Conservation (phyloP, 2,888 invertebrate species). For the Lingula anatina region DNA sequence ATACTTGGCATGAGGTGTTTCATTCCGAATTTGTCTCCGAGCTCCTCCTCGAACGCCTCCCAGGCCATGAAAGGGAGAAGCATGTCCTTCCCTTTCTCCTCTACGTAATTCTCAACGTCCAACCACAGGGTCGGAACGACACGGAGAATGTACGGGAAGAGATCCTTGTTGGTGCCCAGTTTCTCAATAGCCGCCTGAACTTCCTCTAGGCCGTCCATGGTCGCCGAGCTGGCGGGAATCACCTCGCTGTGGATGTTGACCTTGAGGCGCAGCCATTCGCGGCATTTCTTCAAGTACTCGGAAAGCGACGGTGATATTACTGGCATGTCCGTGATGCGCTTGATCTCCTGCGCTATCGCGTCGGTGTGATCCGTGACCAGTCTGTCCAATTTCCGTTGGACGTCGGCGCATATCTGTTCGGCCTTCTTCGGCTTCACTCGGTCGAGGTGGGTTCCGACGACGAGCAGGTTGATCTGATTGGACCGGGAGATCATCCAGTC, state of each 20-base stretch:
- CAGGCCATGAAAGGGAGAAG: slow-evolving; percentile 36
- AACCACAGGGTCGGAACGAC: slow-evolving; percentile 47
- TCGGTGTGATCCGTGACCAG: slow-evolving; percentile 23
- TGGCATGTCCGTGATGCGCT: slow-evolving; percentile 32
- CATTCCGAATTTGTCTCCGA: slow-evolving; percentile 43
- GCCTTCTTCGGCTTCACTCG: slow-evolving; percentile 17
- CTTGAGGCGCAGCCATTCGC: too few species aligned
- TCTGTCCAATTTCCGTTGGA: slow-evolving; percentile 17
- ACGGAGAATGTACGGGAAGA: slow-evolving; percentile 37
- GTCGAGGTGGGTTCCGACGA: slow-evolving; percentile 46
- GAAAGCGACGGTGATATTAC: slow-evolving; percentile 43
- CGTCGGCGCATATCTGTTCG: slow-evolving; percentile 18
- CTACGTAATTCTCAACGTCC: slow-evolving; percentile 40
- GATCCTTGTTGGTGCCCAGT: slow-evolving; percentile 27
- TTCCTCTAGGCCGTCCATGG: slow-evolving; percentile 29
- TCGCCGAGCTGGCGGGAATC: slow-evolving; percentile 33
- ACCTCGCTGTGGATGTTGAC: slow-evolving; percentile 32
- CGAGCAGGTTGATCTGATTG: slow-evolving; percentile 36
- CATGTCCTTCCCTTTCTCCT: slow-evolving; percentile 38
- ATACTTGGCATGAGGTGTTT: slow-evolving; percentile 38
- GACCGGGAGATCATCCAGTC: slow-evolving; percentile 45
- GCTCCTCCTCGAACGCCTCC: slow-evolving; percentile 32
- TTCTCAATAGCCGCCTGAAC: slow-evolving; percentile 31
- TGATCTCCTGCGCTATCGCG: slow-evolving; percentile 30
- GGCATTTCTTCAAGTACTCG: slow-evolving; percentile 44